A percentile compares a stretch with the other conserved stretches of the same genome.
Conservation (phyloP, 2,888 invertebrate genomes). For the Chloroclystis v-ata region DNA sequence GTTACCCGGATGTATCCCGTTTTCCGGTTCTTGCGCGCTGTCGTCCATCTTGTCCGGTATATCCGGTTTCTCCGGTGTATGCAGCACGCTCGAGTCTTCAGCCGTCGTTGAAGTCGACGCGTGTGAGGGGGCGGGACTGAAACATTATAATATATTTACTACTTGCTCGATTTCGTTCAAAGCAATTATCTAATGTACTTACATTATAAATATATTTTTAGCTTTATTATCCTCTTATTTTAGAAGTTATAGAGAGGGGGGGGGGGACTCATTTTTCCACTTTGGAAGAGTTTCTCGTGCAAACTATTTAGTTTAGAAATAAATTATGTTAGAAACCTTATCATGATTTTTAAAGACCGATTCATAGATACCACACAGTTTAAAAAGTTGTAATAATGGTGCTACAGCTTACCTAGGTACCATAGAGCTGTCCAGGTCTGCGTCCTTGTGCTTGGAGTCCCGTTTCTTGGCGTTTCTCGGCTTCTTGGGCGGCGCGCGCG, state of each 20-base stretch:
- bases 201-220: too few species aligned
- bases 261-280: too few species aligned
- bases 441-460: slow-evolving; percentile 50
- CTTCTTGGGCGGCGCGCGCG: slow-evolving; percentile 88
- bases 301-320: too few species aligned
- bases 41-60: slow-evolving; percentile 48
- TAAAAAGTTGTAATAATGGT: too few species aligned
- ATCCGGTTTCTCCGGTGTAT: slow-evolving; percentile 54
- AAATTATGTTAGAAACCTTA: too few species aligned
- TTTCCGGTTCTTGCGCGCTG: slow-evolving; percentile 40
- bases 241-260: too few species aligned
- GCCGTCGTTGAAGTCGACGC: slow-evolving; percentile 81
- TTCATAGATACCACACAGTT: too few species aligned
- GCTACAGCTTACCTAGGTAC: slow-evolving; percentile 61
- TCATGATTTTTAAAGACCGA: too few species aligned
- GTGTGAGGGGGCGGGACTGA: slow-evolving; percentile 83
- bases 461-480: slow-evolving; percentile 79
- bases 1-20: slow-evolving; percentile 49
- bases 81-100: slow-evolving; percentile 52
- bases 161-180: neutral
- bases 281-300: too few species aligned
- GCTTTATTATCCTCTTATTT: too few species aligned
- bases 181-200: too few species aligned
- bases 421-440: slow-evolving; percentile 52
- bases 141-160: neutral